These are phyloP conservation scores for Agelastica alni DNA, from an alignment of 2,888 invertebrate species.

Conservation along the genomic window DNA sequence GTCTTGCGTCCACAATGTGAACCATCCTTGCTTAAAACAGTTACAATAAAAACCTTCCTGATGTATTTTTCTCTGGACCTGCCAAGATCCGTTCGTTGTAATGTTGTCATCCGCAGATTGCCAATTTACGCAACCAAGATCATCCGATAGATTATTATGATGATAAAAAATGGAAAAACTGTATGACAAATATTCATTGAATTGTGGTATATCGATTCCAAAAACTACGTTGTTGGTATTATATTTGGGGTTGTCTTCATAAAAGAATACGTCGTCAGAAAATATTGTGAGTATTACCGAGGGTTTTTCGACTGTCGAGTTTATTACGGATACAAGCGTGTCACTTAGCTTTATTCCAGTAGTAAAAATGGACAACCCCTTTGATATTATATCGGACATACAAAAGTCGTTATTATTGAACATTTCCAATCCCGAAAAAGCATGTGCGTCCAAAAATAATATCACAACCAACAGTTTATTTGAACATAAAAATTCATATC, in stretches of 20 bases:
- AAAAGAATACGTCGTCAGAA: slow-evolving; percentile 24
- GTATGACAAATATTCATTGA: not conserved
- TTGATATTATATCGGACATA: not conserved
- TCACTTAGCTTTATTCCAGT: slow-evolving; percentile 7
- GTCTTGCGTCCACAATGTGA: slow-evolving; percentile 8
- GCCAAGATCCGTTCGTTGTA: not conserved
- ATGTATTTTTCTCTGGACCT: not conserved
- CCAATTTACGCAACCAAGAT: slow-evolving; percentile 1
- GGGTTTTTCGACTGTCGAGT: not conserved
- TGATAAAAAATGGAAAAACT: not conserved
- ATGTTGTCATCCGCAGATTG: no score
- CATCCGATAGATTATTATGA: not conserved
- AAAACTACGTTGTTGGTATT: slow-evolving; percentile 6
- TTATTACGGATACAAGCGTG: not conserved
- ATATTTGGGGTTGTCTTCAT: not conserved
- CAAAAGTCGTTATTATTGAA: not conserved
- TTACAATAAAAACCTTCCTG: not conserved
- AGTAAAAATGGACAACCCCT: not conserved
- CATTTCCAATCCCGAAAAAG: slow-evolving; percentile 1
- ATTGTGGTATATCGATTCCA: slow-evolving; percentile 15
- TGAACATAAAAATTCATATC: no score
- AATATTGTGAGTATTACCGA: slow-evolving; percentile 17
- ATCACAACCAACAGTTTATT: not conserved
- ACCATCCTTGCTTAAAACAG: slow-evolving; percentile 18
- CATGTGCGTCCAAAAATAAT: not conserved